A percentile compares a stretch with the other conserved stretches of the same genome.
These are phyloP conservation scores for Rhagoletis zephyria DNA, from an alignment of 1,140 invertebrate genomes.

Conservation along the genomic window DNA sequence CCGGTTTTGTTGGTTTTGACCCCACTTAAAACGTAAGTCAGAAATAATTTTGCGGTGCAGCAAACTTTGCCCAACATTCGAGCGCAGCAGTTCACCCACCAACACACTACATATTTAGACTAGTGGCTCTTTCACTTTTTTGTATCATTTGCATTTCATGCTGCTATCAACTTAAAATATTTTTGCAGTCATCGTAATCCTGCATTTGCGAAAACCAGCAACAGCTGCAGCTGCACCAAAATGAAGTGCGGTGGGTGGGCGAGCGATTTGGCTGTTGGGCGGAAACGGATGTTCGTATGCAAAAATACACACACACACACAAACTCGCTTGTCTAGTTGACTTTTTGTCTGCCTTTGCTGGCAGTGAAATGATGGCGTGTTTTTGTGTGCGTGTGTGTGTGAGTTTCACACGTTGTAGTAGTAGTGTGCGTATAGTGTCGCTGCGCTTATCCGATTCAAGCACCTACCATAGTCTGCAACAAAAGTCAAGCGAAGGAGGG, in stretches of 20 bases:
- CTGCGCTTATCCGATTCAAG: background rate
- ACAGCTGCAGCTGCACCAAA: no score
- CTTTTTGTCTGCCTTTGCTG: background rate
- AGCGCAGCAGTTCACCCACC: background rate
- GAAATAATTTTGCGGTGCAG: slow-evolving; percentile 47
- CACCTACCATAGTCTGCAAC: background rate
- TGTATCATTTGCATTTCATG: slow-evolving; percentile 48
- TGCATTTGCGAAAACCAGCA: background rate
- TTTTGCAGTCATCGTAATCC: slow-evolving; percentile 48
- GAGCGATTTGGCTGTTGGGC: background rate
- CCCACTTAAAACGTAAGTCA: slow-evolving; percentile 46
- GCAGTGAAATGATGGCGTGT: background rate
- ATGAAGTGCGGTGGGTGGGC: no score
- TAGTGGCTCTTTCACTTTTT: background rate
- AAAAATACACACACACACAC: background rate
- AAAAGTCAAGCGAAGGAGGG: background rate
- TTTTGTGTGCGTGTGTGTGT: background rate
- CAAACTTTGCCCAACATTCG: slow-evolving; percentile 2
- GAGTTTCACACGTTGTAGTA: background rate
- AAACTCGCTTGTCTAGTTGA: no score
- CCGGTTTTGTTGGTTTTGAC: background rate
- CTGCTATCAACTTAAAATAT: slow-evolving; percentile 48
- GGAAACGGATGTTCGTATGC: slow-evolving; percentile 16
- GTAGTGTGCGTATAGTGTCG: background rate
- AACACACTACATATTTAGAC: background rate